Conservation (phyloP, 1,140 invertebrate genomes). For the Plectrocnemia conspersa region DNA sequence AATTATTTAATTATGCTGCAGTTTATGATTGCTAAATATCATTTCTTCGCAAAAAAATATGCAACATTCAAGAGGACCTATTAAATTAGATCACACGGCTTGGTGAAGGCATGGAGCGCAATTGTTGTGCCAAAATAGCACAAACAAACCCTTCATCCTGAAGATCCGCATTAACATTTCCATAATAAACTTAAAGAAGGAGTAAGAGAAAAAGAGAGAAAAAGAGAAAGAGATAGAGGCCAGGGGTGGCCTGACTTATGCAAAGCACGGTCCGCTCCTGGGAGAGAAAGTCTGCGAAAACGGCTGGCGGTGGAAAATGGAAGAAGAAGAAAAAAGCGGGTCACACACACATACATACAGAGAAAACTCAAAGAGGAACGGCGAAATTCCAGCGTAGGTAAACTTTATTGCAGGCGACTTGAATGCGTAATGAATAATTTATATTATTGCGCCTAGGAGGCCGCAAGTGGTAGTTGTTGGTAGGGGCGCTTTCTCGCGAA, state of each 20-base stretch:
- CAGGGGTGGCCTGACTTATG: conserved; percentile 15
- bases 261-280: conserved; percentile 5
- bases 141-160: conserved; percentile 3
- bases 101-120: background rate
- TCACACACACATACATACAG: background rate
- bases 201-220: no score
- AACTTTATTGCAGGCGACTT: conserved; percentile 29
- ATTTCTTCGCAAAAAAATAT: no score
- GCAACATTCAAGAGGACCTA: no score
- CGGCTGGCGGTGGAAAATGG: background rate
- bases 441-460: conserved; percentile 21
- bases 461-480: background rate
- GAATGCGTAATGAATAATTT: conserved; percentile 33
- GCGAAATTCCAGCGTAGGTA: conserved; percentile 20
- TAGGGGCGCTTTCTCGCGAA: no score
- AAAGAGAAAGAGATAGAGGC: no score
- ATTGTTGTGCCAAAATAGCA: conserved; percentile 8
- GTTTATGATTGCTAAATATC: no score
- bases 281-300: background rate
- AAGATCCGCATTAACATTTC: conserved; percentile 18
- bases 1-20: no score
- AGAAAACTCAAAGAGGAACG: background rate
- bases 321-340: background rate
- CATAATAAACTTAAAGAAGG: conserved; percentile 25
- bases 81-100: no score